Base-by-base conservation (phyloP, 2,888 invertebrate genomes). In the Tachina lurida region DNA sequence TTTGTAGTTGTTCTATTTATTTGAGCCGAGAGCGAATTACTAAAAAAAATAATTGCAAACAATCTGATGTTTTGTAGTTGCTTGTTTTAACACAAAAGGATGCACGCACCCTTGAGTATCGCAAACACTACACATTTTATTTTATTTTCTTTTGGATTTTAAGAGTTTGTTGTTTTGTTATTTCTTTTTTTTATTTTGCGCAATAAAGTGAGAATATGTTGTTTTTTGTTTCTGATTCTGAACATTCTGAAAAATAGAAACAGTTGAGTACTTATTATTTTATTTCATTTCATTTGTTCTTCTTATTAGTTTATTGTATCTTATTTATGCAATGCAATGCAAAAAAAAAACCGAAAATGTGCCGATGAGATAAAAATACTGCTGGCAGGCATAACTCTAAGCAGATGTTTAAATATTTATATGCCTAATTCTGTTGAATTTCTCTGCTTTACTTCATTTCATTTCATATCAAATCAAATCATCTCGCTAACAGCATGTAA, bases 81-180 rank as follows among this genome's bases (percentile, higher is more conserved):
- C 43, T 81, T 73, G 77, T 80, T 86, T 86, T 62, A 58, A 86
- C 77, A 86, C 86, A 86, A 86, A 86, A 83, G 83, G 86, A 86
- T 86, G 86, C 86, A 86, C 86, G 86, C 86, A 86, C 86, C 86
- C 86, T 83, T 86, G 86, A 83, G 71, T 83, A 79, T 49, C 67
- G 52, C 84, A 65, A 47, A 77, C 41, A 77, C 68, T 65, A 74
- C 74, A 65, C 58, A 58, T 63, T 74, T 75, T 41, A 63, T 67
- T 54, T 81, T 68, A 54, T 75, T 75, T 78, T 74, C 68, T 75
- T 84, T 84, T 81, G 65, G 74, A 54, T 54, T 49, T 60, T 54
- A 52, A 71, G 60, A 76, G 49, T 54, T 75, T 76, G 52, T 84
- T 56, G 19, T 76, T 56, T 56, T 54, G 54, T 52, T 67, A n/a